Evolutionary conservation across 2,888 invertebrate species (phyloP).

Genomic region (Tineola bisselliella): DNA sequence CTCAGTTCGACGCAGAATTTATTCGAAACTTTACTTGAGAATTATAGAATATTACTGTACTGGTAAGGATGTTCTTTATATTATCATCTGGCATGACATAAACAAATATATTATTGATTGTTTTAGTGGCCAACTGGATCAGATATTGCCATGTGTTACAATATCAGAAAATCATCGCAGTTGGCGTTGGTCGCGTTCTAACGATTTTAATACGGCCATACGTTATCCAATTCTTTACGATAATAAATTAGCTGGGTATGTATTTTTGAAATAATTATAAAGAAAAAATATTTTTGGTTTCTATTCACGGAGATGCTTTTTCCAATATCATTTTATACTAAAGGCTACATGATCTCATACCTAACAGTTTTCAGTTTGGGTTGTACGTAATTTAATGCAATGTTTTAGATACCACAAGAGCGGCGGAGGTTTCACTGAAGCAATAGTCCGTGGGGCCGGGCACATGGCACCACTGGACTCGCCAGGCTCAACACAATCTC

Average conservation of each 20-base stretch:
- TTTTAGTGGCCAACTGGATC: constrained; percentile 50
- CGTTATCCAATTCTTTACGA: constrained; percentile 34
- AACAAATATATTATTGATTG: too few species aligned
- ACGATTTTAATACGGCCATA: constrained; percentile 32
- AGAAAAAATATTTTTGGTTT: too few species aligned
- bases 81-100: not conserved
- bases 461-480: constrained; percentile 72
- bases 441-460: constrained; percentile 70
- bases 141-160: constrained; percentile 45
- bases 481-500: constrained; percentile 58
- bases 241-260: constrained; percentile 40
- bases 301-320: too few species aligned
- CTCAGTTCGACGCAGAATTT: constrained; percentile 36
- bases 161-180: constrained; percentile 41
- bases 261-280: constrained; percentile 4
- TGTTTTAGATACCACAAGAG: constrained; percentile 59
- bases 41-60: constrained; percentile 44
- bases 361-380: too few species aligned
- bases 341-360: too few species aligned
- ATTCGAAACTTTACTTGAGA: constrained; percentile 39
- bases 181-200: constrained; percentile 41
- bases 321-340: too few species aligned
- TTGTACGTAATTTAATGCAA: not conserved
- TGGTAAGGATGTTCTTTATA: constrained; percentile 26
- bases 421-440: constrained; percentile 64